Conservation (phyloP, 37 sponge, comb jelly and placozoan species). For the Aphrocallistes beatrix region DNA sequence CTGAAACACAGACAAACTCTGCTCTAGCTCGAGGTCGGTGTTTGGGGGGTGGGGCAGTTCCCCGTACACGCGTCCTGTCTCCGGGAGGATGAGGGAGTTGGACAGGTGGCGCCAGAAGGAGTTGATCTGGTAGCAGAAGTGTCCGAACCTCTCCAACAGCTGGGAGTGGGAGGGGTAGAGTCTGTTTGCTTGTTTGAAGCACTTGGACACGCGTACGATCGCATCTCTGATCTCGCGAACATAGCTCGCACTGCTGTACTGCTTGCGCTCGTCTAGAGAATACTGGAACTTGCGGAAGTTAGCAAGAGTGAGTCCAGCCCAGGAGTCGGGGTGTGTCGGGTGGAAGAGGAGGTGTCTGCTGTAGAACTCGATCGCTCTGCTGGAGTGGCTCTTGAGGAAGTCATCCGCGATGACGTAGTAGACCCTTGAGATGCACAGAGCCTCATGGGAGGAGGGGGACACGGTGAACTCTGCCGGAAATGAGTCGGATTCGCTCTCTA, state of each 20-base stretch:
- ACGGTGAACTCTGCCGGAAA: background rate
- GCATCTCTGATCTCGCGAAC: background rate
- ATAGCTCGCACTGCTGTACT: background rate
- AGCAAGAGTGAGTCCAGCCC: background rate
- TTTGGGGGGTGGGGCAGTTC: background rate
- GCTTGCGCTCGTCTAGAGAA: background rate
- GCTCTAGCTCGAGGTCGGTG: background rate
- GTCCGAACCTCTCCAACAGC: constrained; percentile 9
- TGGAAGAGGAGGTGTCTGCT: background rate
- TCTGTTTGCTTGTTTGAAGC: background rate
- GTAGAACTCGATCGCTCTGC: background rate
- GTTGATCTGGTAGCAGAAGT: background rate
- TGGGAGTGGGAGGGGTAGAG: constrained; percentile 1
- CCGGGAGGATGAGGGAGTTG: no score
- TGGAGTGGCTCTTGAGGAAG: background rate
- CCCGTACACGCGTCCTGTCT: no score
- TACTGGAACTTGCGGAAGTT: background rate
- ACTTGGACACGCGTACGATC: background rate
- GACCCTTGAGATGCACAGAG: background rate
- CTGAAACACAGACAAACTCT: background rate
- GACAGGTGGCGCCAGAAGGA: background rate
- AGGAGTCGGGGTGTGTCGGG: background rate
- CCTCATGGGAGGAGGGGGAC: background rate
- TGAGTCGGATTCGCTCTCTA: background rate
- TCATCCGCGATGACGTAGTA: constrained; percentile 12